These are phyloP conservation scores for Notolepis coatsorum DNA, from an alignment of 2,797 vertebrate species.

Conservation along the genomic window DNA sequence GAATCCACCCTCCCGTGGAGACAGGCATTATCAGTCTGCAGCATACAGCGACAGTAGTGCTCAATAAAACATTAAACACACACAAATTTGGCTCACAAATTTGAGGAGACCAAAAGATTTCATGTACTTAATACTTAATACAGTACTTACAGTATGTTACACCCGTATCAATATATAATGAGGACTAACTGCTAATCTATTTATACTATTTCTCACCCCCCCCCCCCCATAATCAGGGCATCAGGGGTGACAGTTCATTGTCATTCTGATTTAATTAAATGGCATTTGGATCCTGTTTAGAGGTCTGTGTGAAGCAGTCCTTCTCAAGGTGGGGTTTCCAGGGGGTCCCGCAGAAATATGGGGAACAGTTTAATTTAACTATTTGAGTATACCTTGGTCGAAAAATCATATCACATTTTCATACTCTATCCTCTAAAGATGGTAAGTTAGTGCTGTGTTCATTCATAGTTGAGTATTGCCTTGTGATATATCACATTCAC, in stretches of 20 bases:
- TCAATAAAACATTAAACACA: conserved; percentile 72
- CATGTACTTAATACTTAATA: conserved; percentile 70
- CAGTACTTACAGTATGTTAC: conserved; percentile 60
- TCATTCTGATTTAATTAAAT: too few relatives aligned
- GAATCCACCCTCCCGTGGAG: conserved; percentile 37
- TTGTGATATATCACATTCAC: too few relatives aligned
- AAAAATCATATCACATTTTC: too few relatives aligned
- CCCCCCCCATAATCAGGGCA: not conserved
- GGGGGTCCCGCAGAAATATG: too few relatives aligned
- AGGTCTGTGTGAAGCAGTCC: too few relatives aligned
- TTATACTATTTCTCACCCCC: conserved; percentile 36
- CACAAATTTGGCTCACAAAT: conserved; percentile 52
- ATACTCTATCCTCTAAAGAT: too few relatives aligned
- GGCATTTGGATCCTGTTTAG: too few relatives aligned
- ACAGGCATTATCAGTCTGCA: conserved; percentile 49
- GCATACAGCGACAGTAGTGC: conserved; percentile 58
- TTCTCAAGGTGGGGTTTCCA: too few relatives aligned
- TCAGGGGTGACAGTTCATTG: not conserved
- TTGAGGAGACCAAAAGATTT: conserved; percentile 53
- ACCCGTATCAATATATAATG: conserved; percentile 71
- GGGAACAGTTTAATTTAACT: too few relatives aligned
- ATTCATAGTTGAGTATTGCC: too few relatives aligned
- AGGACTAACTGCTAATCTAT: conserved; percentile 58
- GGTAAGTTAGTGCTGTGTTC: too few relatives aligned
- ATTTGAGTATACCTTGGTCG: too few relatives aligned